These are phyloP conservation scores for Nomada lathburiana DNA, from an alignment of 2,888 invertebrate genomes.

Conservation along the genomic window DNA sequence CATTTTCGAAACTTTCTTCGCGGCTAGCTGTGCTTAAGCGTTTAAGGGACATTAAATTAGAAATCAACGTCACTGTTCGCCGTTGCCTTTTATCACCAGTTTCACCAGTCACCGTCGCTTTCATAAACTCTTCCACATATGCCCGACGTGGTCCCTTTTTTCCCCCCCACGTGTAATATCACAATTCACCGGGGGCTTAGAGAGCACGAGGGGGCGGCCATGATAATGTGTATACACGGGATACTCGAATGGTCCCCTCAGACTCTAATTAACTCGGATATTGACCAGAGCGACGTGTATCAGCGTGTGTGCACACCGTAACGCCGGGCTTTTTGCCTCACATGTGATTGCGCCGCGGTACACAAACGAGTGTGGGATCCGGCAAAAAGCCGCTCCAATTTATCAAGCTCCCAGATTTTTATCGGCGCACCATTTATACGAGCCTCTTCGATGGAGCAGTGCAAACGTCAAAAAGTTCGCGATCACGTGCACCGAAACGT, in stretches of 20 bases:
- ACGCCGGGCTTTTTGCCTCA: constrained; percentile 22
- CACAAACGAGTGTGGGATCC: constrained; percentile 33
- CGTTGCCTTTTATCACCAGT: constrained; percentile 34
- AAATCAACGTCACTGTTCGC: neutral
- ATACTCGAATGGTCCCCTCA: constrained; percentile 67
- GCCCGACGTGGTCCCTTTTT: constrained; percentile 3
- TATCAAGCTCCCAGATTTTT: constrained; percentile 49
- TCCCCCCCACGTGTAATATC: constrained; percentile 32
- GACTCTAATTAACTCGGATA: constrained; percentile 75
- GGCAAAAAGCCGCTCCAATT: constrained; percentile 54
- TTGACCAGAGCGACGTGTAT: constrained; percentile 63
- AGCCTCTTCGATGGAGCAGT: constrained; percentile 16
- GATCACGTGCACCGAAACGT: constrained; percentile 43
- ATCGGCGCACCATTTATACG: constrained; percentile 39
- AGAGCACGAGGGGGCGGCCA: constrained; percentile 1
- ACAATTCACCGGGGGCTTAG: constrained; percentile 47
- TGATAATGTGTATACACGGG: constrained; percentile 52
- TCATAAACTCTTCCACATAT: constrained; percentile 32
- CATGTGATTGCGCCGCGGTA: constrained; percentile 22
- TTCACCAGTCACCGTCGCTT: constrained; percentile 18
- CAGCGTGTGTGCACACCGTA: constrained; percentile 40
- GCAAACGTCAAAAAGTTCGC: constrained; percentile 43
- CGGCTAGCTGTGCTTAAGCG: too few species aligned
- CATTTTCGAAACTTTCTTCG: neutral
- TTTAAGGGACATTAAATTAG: too few species aligned